phyloP scores from a whole-genome alignment of 2,113 vertebrate species.

The Melanerpes aurifrons region DNA sequence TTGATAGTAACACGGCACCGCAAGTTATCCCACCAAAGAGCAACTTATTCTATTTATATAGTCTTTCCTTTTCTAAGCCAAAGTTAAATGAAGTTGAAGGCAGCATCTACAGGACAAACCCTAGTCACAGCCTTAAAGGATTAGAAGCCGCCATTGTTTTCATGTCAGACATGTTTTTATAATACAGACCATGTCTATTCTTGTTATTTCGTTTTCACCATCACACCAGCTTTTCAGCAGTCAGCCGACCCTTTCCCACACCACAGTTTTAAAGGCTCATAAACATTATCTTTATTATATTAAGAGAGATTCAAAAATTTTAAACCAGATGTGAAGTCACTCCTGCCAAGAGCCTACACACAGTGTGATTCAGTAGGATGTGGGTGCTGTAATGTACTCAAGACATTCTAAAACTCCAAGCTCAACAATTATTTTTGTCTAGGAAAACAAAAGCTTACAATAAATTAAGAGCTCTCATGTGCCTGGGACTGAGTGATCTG shows the following conservation, averaged over 20 bases:
- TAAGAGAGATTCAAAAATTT: conserved; percentile 46
- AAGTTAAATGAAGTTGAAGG: conserved; percentile 26
- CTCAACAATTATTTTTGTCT: conserved; percentile 27
- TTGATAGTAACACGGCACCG: conserved; percentile 3
- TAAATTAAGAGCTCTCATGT: conserved; percentile 14
- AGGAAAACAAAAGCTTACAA: conserved; percentile 53
- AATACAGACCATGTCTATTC: conserved; percentile 25
- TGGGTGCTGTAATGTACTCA: conserved; percentile 58
- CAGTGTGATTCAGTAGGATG: conserved; percentile 34
- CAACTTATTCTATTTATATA: background rate
- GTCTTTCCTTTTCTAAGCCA: background rate
- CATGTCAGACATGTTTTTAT: conserved; percentile 37
- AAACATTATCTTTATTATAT: conserved; percentile 62
- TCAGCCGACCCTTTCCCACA: conserved; percentile 45
- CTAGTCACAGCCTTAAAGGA: background rate
- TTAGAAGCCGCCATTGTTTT: conserved; percentile 38
- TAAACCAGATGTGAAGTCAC: conserved; percentile 44
- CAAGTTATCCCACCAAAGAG: conserved; percentile 18
- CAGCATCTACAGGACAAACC: background rate
- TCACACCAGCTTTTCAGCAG: conserved; percentile 37
- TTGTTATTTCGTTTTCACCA: conserved; percentile 48
- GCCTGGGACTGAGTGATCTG: background rate
- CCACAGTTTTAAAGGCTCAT: conserved; percentile 53
- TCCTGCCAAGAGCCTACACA: conserved; percentile 41
- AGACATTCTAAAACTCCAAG: conserved; percentile 37